Evolutionary conservation across 2,797 vertebrate species (phyloP).

Genomic region (Otolemur crassicaudatus): DNA sequence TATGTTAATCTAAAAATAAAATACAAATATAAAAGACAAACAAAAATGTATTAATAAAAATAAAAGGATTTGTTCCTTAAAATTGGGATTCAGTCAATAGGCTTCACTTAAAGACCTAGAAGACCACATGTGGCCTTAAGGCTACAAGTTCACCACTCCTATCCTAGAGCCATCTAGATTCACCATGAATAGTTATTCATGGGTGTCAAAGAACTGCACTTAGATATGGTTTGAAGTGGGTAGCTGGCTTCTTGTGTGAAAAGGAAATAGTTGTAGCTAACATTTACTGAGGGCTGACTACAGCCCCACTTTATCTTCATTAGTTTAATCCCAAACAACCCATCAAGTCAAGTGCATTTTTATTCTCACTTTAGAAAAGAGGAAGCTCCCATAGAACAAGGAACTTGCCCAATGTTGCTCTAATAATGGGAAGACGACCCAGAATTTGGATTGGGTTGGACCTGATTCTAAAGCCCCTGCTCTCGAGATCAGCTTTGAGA

Average conservation of each 20-base stretch:
- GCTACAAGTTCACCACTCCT: too few species aligned
- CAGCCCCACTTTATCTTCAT: neutral
- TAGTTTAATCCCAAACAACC: slow-evolving; percentile 19
- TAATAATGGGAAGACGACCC: neutral
- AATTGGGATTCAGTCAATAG: too few species aligned
- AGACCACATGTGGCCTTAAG: too few species aligned
- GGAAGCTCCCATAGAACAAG: neutral
- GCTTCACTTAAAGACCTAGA: too few species aligned
- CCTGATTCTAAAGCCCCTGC: neutral
- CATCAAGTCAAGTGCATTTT: neutral
- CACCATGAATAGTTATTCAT: neutral
- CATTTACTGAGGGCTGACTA: neutral
- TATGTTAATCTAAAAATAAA: too few species aligned
- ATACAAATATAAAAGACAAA: too few species aligned
- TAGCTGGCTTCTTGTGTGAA: neutral
- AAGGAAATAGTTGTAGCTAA: neutral
- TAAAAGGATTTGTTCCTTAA: too few species aligned
- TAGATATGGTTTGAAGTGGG: neutral
- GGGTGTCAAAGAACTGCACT: neutral
- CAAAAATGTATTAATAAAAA: too few species aligned
- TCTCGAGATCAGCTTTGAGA: neutral
- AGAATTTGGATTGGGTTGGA: neutral
- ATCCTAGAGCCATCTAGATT: neutral
- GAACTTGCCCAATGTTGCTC: neutral
- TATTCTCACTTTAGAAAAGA: slow-evolving; percentile 31